Evolutionary conservation across 2,113 vertebrate genomes (phyloP).

Genomic region (Tachysurus fulvidraco): DNA sequence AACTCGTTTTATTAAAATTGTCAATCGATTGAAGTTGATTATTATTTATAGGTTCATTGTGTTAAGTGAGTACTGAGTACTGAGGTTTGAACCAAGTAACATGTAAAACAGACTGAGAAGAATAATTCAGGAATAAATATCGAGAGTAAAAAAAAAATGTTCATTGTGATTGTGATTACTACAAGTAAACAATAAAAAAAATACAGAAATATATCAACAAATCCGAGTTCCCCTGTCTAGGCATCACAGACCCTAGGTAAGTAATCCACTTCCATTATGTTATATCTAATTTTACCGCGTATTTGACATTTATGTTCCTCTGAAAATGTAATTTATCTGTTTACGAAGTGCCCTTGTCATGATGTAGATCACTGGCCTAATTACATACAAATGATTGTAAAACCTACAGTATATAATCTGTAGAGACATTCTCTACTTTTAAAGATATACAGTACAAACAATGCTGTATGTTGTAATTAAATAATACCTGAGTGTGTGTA

Average conservation of each 20-base stretch:
- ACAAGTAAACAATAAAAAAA: not conserved
- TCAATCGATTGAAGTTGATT: not conserved
- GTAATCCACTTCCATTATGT: not conserved
- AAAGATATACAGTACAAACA: conserved; percentile 3
- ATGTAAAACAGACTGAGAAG: not conserved
- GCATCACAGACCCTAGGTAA: not conserved
- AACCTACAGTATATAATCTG: not conserved
- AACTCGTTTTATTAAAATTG: not conserved
- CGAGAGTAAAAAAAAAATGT: not conserved
- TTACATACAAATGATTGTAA: conserved; percentile 16
- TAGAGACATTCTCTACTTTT: conserved; percentile 14
- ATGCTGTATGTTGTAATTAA: not conserved
- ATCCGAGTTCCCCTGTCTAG: not conserved
- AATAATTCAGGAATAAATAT: not conserved
- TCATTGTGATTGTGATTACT: not conserved
- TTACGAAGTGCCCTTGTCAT: conserved; percentile 13
- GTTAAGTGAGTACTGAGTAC: not conserved
- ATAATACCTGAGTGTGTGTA: conserved; percentile 6
- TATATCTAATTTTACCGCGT: not conserved
- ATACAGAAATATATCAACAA: not conserved
- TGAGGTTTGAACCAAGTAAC: not conserved
- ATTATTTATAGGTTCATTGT: not conserved
- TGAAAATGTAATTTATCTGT: conserved; percentile 40
- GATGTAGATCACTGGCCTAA: conserved; percentile 47
- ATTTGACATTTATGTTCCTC: conserved; percentile 37